phyloP scores from a whole-genome alignment of 2,113 vertebrate genomes.

The Anolis sagrei region DNA sequence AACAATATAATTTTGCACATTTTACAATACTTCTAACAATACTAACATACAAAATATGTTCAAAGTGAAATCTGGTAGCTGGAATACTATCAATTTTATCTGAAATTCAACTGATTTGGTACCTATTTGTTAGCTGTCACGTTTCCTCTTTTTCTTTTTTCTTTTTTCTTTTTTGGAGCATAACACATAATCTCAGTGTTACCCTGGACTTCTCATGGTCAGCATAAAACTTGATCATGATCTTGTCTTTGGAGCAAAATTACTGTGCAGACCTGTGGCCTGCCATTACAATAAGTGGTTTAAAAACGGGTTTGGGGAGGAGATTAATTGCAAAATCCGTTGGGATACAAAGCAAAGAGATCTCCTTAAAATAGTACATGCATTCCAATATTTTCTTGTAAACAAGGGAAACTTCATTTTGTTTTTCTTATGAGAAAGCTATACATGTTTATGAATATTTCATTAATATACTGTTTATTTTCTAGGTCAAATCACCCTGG shows the following conservation, averaged over 20 bases:
- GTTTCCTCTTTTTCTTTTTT: not conserved
- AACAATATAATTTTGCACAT: too few relatives aligned
- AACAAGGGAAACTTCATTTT: constrained; percentile 15
- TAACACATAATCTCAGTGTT: not conserved
- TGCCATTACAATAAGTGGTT: not conserved
- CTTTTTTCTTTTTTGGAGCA: not conserved
- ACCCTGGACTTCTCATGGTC: not conserved
- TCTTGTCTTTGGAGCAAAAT: not conserved
- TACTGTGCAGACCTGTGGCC: not conserved
- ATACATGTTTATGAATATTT: constrained; percentile 7
- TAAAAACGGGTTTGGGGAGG: not conserved
- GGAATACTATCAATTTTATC: not conserved
- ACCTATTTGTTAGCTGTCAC: not conserved
- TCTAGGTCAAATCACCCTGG: constrained; percentile 5
- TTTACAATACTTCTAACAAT: too few relatives aligned
- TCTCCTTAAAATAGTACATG: not conserved
- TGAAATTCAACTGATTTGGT: not conserved
- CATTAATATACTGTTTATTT: constrained; percentile 8
- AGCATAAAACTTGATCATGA: not conserved
- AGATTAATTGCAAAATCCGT: not conserved
- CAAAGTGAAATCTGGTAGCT: not conserved
- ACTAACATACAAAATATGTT: not conserved
- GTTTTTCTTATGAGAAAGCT: not conserved
- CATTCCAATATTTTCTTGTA: constrained; percentile 1
- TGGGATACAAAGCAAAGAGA: not conserved